Base-by-base conservation (phyloP, 2,113 vertebrate species). In the Phrynosoma platyrhinos region DNA sequence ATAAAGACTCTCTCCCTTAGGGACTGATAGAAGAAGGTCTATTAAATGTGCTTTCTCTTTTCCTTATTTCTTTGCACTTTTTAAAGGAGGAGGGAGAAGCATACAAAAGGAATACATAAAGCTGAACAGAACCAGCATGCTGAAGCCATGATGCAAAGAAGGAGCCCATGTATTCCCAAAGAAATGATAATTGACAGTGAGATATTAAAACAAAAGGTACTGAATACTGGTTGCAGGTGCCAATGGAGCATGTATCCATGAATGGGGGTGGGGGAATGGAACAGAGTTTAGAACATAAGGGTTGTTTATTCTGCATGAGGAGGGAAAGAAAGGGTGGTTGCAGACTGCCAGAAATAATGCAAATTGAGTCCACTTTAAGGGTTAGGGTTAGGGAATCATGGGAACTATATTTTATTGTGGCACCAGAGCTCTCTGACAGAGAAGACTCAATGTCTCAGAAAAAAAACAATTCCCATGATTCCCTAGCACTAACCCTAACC, bases 11-110 rank as follows among this genome's bases (percentile, higher is more conserved):
- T 90, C 5, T 82, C 91, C 14, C 79, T 90, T 78, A 87, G 74
- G 82, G 88, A 91, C 87, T 88, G 92, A 91, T 84, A 89, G 85
- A 92, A 69, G 32, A 62, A 86, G 87, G 16, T 9, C 72, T 88
- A 91, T 92, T 91, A 93, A 94, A 93, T 71, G 16, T 52, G 23
- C 83, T 83, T 74, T 81, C 55, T 55, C 55, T 36, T 77, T 21
- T 42, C 42, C 72, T 77, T n/a, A 42, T 79, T 53, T 47, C 32
- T 25, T 32, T 27, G 25, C 30, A 30, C 36, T 79, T 10, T 5
- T 87, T 92, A 64, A 64, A 79, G 30, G 88, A 10, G 64, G 5
- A 72, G 4, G 68, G 36, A 32, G 3, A 71, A 69, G n/a, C 10
- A 76, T 32, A 10, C n/a, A 40, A 79, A 84, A 77, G 53, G 64